Evolutionary conservation across 2,113 vertebrate genomes (phyloP).

Genomic region (Dascyllus trimaculatus): DNA sequence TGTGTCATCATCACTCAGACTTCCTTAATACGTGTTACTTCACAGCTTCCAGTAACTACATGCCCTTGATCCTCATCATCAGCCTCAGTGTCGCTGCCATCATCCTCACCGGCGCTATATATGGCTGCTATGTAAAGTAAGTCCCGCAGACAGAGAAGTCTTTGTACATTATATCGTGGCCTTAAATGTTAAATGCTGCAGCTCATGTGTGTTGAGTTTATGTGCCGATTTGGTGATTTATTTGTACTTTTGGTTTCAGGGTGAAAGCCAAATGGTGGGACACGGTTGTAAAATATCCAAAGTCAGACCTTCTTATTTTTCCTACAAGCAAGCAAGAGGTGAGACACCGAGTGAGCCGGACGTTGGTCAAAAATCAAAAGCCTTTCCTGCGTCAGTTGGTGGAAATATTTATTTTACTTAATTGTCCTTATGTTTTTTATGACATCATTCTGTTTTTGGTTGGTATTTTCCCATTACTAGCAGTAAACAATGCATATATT

Average conservation of each 20-base stretch:
- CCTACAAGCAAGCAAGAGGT: conserved; percentile 49
- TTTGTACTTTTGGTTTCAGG: conserved; percentile 57
- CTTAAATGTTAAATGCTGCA: no score
- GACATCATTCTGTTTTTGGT: no score
- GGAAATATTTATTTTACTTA: no score
- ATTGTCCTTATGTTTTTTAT: no score
- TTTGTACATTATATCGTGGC: background rate
- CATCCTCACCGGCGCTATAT: conserved; percentile 34
- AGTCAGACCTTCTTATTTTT: conserved; percentile 43
- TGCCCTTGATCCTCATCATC: conserved; percentile 18
- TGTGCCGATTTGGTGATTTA: background rate
- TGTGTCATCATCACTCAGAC: no score
- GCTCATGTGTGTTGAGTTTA: background rate
- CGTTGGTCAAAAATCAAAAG: background rate
- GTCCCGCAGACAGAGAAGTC: conserved; percentile 23
- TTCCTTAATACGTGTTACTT: background rate
- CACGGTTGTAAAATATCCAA: conserved; percentile 45
- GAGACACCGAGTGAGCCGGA: conserved; percentile 5
- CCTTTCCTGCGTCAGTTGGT: no score
- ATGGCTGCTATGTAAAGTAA: conserved; percentile 70
- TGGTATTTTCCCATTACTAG: no score
- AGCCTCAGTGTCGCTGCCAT: conserved; percentile 58
- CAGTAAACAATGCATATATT: no score
- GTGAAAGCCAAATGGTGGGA: conserved; percentile 70
- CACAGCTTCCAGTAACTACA: conserved; percentile 38